Evolutionary conservation across 2,888 invertebrate species (phyloP), one percentile per base, ranked within the genome.

Genomic region (Hydriomena furcata): DNA sequence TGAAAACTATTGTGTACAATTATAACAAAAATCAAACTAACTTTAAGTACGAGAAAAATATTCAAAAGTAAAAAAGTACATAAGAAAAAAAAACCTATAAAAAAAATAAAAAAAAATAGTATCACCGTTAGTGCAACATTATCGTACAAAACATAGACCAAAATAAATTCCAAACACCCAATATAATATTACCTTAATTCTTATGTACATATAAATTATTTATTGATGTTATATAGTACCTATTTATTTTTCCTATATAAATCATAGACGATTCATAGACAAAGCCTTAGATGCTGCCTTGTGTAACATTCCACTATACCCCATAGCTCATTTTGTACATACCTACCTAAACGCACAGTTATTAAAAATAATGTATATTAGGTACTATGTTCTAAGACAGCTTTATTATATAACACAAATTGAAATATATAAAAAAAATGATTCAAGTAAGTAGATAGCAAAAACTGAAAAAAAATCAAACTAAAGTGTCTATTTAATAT

Each of bases 111-210:
- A 53, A 43, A 62, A 64, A 65, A 73, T 66, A 76, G 66, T 64
- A 65, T 71, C 78, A 82, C 81, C 71, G 55, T 81, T 82, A 86
- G 82, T 84, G 76, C 84, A 86, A 87, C 82, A 65, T 72, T 57
- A 83, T 79, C 84, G 88, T 87, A 89, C 88, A 88, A 88, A 84
- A 76, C 80, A 79, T 75, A 88, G 87, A 89, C 88, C 88, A 89
- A 87, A 85, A 82, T 71, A 65, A 68, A 71, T 73, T 79, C 82
- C 83, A 84, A 85, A 84, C 83, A 74, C 68, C 71, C 49, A 23
- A 35, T 53, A 50, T 53, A 68, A 30, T 66, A 59, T 66, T 74
- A 75, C 65, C 67, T 68, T 73, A 73, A 74, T 70, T 73, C 71
- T 76, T 58, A 80, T 79, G 75, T 70, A 61, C 67, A 66, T 58